Evolutionary conservation across 2,888 invertebrate species (phyloP), one percentile per base, ranked within the genome.

Genomic region (Andrena flavipes): DNA sequence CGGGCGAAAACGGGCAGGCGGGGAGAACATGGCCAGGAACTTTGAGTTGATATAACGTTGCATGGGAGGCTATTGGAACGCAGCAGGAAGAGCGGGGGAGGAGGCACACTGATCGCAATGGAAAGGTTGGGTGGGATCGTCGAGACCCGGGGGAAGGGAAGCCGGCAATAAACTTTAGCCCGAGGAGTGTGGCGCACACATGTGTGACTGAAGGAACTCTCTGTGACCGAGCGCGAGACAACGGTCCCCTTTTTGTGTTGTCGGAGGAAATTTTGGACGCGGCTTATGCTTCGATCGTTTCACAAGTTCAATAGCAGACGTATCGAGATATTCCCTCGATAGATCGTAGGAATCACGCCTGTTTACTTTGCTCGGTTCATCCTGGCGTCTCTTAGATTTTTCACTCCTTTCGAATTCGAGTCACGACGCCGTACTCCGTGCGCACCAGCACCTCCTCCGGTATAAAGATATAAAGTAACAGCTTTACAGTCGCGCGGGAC

Each of bases 121-220:
- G 72, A 76, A 76, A 67, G 70, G 76, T 64, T 30, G 69, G 65
- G 5, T 71, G 54, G 71, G 54, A 68, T 33, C 68, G 64, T 13
- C 13, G 74, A 48, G 71, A 59, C 74, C 82, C n/a, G 16, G 8
- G 13, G n/a, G 56, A n/a, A 42, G 67, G 84, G 42, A 42, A 82
- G 83, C 87, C 84, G 90, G 91, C 88, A 91, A 91, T 92, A 92
- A 92, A 92, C 90, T 91, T 89, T 88, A 84, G 84, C 89, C 76
- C 90, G 89, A 90, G 89, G 91, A 91, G 92, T 92, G 92, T 91
- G 91, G 90, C 86, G 87, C 92, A 91, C 92, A 91, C 92, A 91
- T 92, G 92, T 92, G 90, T 90, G 78, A 64, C 81, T 23, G 56
- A 56, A 56, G 10, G 23, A 56, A 56, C 23, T 56, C 56, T 56